Conservation (phyloP, 2,113 vertebrate species). For the Pandion haliaetus region DNA sequence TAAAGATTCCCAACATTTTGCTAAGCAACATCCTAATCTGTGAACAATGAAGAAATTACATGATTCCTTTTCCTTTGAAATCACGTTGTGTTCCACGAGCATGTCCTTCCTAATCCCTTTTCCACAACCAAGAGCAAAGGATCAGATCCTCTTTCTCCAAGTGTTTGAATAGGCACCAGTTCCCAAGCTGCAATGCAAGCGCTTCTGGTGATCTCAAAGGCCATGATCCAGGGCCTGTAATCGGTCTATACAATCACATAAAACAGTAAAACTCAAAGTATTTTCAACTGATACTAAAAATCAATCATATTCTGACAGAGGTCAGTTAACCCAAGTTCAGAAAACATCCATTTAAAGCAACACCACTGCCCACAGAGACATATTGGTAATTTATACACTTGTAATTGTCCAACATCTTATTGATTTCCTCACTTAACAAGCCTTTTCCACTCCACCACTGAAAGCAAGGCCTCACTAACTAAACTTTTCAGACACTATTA, state of each 20-base stretch:
- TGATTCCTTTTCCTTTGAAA: not conserved
- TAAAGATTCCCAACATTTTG: not conserved
- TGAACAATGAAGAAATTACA: not conserved
- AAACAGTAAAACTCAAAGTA: not conserved
- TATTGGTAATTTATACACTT: not conserved
- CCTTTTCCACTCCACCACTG: not conserved
- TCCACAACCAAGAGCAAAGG: not conserved
- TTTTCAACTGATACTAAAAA: not conserved
- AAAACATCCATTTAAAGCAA: not conserved
- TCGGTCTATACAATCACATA: not conserved
- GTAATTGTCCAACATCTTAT: not conserved
- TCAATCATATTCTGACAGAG: not conserved
- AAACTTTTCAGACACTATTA: not conserved
- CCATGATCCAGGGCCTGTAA: not conserved
- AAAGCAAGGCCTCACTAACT: not conserved
- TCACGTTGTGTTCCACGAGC: not conserved
- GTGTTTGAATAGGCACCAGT: not conserved
- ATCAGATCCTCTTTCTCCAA: not conserved
- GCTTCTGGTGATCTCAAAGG: not conserved
- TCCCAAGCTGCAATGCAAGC: not conserved
- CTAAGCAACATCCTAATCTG: not conserved
- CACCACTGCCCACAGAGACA: not conserved
- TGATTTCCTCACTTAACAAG: not conserved
- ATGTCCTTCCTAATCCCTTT: not conserved
- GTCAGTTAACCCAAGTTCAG: not conserved